phyloP scores from a whole-genome alignment of 2,888 invertebrate genomes.

The Limenitis camilla region DNA sequence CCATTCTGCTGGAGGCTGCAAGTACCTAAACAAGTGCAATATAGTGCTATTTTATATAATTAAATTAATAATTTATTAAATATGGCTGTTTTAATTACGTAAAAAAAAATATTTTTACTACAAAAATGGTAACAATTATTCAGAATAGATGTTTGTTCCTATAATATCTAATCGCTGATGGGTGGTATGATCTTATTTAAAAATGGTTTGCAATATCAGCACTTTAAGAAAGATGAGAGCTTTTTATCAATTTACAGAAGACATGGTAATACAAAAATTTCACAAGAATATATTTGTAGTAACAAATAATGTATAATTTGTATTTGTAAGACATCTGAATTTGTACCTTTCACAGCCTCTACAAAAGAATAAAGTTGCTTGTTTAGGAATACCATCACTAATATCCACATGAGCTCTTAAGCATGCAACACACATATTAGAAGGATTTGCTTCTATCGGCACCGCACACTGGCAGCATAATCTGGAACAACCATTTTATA shows the following conservation, averaged over 20 bases:
- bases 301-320: not conserved
- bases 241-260: too few species aligned
- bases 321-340: not conserved
- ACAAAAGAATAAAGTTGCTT: constrained; percentile 91
- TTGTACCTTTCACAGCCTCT: constrained; percentile 90
- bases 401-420: constrained; percentile 94
- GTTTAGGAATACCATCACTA: constrained; percentile 96
- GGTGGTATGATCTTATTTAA: too few species aligned
- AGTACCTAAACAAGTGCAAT: constrained; percentile 63
- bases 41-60: too few species aligned
- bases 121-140: too few species aligned
- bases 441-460: constrained; percentile 93
- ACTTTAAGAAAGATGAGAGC: too few species aligned
- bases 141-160: too few species aligned
- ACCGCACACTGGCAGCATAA: constrained; percentile 96
- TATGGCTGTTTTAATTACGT: too few species aligned
- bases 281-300: not conserved
- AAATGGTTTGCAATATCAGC: too few species aligned
- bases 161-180: too few species aligned
- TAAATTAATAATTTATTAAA: too few species aligned
- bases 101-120: too few species aligned
- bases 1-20: constrained; percentile 95
- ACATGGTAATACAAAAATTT: not conserved
- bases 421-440: constrained; percentile 98
- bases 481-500: constrained; percentile 50